Conservation (phyloP, 2,113 vertebrate genomes). For the Prinia subflava region DNA sequence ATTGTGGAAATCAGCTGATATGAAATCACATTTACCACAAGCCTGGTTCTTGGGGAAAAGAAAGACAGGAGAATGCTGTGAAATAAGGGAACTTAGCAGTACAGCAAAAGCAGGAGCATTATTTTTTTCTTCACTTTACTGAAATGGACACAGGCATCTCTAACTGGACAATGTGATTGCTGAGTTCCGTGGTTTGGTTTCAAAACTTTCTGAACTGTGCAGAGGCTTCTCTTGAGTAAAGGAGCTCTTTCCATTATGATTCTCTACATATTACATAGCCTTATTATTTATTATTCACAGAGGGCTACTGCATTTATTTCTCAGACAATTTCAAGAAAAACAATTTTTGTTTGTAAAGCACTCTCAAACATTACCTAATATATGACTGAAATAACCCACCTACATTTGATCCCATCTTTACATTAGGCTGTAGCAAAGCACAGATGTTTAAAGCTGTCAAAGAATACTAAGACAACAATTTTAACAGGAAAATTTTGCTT, state of each 20-base stretch:
- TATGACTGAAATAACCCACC: background rate
- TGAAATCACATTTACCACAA: background rate
- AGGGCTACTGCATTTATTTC: background rate
- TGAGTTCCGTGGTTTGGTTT: background rate
- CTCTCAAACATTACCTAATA: background rate
- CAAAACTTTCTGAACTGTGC: background rate
- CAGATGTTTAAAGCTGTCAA: background rate
- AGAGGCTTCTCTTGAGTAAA: background rate
- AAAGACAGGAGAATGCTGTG: background rate
- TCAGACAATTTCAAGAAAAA: conserved; percentile 5
- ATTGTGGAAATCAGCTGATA: background rate
- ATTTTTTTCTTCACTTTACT: background rate
- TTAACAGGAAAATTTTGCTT: background rate
- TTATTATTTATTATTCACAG: conserved; percentile 33
- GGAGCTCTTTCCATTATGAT: background rate
- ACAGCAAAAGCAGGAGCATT: background rate
- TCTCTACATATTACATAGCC: background rate
- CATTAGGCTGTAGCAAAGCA: background rate
- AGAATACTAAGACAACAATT: background rate
- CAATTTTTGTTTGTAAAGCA: background rate
- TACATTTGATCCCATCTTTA: background rate
- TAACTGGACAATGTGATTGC: background rate
- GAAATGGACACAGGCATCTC: background rate
- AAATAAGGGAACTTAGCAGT: background rate
- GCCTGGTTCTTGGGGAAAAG: background rate